Evolutionary conservation across 2,888 invertebrate genomes (phyloP).

Genomic region (Cerastoderma edule): DNA sequence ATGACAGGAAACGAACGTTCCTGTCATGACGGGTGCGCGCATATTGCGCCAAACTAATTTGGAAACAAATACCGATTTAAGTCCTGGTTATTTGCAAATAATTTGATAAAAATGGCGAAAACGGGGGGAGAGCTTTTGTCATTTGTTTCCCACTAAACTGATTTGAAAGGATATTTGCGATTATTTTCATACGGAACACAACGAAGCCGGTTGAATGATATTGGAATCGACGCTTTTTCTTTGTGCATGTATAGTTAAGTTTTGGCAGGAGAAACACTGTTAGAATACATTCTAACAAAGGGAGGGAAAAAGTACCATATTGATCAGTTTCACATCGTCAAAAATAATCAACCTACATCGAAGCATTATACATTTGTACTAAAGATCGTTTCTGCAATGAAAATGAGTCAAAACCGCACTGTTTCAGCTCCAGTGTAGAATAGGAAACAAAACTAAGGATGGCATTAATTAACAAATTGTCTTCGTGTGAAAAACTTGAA

Average conservation of each 20-base stretch:
- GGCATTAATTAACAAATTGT: slow-evolving; percentile 25
- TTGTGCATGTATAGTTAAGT: too few relatives aligned
- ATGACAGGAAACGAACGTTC: slow-evolving; percentile 26
- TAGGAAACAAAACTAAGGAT: too few relatives aligned
- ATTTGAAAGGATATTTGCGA: slow-evolving; percentile 16
- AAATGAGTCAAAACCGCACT: too few relatives aligned
- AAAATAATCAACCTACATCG: too few relatives aligned
- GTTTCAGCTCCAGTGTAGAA: too few relatives aligned
- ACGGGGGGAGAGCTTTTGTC: slow-evolving; percentile 17
- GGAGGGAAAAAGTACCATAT: too few relatives aligned
- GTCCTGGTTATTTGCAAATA: slow-evolving; percentile 19
- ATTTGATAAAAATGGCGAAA: slow-evolving; percentile 26
- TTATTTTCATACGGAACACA: slow-evolving; percentile 9
- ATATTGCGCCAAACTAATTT: neutral
- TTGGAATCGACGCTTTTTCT: too few relatives aligned
- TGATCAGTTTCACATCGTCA: too few relatives aligned
- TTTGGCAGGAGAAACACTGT: too few relatives aligned
- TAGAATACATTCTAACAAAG: too few relatives aligned
- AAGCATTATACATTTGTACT: too few relatives aligned
- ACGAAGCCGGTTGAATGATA: slow-evolving; percentile 4
- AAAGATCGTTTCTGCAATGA: too few relatives aligned
- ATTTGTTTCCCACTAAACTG: slow-evolving; percentile 8
- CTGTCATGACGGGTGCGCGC: slow-evolving; percentile 20
- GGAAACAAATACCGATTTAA: slow-evolving; percentile 20
- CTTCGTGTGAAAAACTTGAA: slow-evolving; percentile 15